A percentile compares a stretch with the other conserved stretches of the same genome.
Conservation (phyloP, 2,888 invertebrate species). For the Portevinia maculata region DNA sequence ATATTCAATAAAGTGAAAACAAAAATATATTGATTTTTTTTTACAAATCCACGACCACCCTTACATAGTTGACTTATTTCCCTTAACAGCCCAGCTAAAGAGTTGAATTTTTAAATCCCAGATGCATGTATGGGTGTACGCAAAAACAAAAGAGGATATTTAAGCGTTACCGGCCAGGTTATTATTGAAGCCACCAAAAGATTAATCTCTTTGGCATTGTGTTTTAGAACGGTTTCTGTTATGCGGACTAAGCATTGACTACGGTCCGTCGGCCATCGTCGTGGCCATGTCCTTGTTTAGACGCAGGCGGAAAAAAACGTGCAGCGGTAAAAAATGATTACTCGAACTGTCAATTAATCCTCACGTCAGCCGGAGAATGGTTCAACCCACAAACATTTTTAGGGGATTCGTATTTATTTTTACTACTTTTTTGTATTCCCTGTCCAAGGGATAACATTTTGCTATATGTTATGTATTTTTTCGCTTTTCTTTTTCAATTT, state of each 20-base stretch:
- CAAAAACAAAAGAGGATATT: constrained; percentile 31
- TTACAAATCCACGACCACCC: no score
- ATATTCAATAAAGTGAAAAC: constrained; percentile 34
- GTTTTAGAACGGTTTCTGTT: constrained; percentile 42
- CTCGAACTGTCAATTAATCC: constrained; percentile 70
- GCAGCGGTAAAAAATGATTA: constrained; percentile 67
- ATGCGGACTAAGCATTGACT: constrained; percentile 35
- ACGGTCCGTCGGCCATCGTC: constrained; percentile 8
- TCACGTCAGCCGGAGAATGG: constrained; percentile 41
- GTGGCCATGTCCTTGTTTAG: not conserved
- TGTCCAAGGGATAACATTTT: constrained; percentile 38
- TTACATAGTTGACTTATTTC: not conserved
- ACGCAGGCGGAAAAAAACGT: constrained; percentile 12
- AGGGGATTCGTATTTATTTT: constrained; percentile 59
- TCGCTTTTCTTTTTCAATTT: constrained; percentile 12
- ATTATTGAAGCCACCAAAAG: constrained; percentile 49
- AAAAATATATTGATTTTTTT: constrained; percentile 7
- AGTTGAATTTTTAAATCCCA: constrained; percentile 46
- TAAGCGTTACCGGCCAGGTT: constrained; percentile 61
- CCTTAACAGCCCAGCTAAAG: constrained; percentile 28
- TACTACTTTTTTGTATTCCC: constrained; percentile 42
- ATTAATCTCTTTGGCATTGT: constrained; percentile 61
- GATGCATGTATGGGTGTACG: constrained; percentile 2
- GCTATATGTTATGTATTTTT: constrained; percentile 17
- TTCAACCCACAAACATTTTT: constrained; percentile 49